These are phyloP conservation scores for Cinclus cinclus DNA, from an alignment of 2,113 vertebrate genomes.

Conservation along the genomic window DNA sequence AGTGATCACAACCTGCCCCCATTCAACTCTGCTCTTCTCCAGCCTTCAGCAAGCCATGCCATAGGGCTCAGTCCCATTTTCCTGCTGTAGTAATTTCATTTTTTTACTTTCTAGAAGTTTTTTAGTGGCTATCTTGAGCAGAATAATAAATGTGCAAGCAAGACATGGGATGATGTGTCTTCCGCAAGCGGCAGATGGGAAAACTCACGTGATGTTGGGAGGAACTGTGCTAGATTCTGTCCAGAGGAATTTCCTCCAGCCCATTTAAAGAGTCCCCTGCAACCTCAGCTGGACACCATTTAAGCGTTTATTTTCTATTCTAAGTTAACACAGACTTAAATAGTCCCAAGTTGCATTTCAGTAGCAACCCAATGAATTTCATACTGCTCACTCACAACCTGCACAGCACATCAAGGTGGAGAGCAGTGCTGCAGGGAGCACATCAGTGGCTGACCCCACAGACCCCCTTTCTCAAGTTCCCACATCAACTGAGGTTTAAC, in stretches of 20 bases:
- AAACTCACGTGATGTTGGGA: not conserved
- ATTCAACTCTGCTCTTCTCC: not conserved
- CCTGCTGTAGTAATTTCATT: fast-evolving
- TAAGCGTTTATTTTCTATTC: not conserved
- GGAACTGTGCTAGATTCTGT: not conserved
- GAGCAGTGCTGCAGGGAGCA: not conserved
- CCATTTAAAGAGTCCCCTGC: not conserved
- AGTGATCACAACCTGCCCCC: not conserved
- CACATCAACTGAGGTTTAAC: fast-evolving
- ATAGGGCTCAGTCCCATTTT: not conserved
- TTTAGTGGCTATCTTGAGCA: not conserved
- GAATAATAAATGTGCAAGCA: fast-evolving
- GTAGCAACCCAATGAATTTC: not conserved
- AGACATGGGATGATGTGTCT: fast-evolving
- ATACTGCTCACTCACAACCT: not conserved
- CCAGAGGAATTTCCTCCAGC: slow-evolving; percentile 6
- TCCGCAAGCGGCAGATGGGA: not conserved
- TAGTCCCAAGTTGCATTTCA: not conserved
- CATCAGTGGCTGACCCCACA: not conserved
- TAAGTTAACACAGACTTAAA: not conserved
- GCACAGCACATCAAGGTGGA: fast-evolving
- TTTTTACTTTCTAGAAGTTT: not conserved
- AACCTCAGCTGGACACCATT: not conserved
- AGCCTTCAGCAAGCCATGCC: not conserved
- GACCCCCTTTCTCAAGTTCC: not conserved